phyloP scores from a whole-genome alignment of 2,113 vertebrate genomes.

The Sphaerodactylus townsendi region DNA sequence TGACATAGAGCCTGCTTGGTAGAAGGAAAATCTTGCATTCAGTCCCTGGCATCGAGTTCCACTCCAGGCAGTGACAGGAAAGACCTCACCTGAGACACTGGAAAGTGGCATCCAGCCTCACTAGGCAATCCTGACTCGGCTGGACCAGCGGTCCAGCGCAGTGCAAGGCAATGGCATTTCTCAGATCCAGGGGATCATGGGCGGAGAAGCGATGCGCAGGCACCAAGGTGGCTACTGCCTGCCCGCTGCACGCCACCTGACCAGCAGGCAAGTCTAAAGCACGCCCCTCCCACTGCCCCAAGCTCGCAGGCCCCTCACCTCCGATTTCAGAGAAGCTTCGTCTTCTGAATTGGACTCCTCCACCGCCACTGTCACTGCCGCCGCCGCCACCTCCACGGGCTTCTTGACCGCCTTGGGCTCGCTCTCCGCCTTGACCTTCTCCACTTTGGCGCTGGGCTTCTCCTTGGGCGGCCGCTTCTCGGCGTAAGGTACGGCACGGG shows the following conservation, averaged over 20 bases:
- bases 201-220: too few relatives aligned
- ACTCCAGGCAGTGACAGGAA: too few relatives aligned
- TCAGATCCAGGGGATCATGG: too few relatives aligned
- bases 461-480: conserved; percentile 94
- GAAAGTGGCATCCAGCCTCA: too few relatives aligned
- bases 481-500: conserved; percentile 84
- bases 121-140: too few relatives aligned
- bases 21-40: too few relatives aligned
- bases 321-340: conserved; percentile 93
- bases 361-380: neutral
- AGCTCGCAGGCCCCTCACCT: conserved; percentile 76
- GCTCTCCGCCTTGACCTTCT: conserved; percentile 85
- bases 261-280: neutral
- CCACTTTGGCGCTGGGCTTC: conserved; percentile 82
- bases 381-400: conserved; percentile 74
- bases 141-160: too few relatives aligned
- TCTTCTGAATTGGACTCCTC: conserved; percentile 97
- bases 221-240: too few relatives aligned
- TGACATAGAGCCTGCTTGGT: too few relatives aligned
- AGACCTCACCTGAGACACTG: too few relatives aligned
- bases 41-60: too few relatives aligned
- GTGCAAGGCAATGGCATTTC: too few relatives aligned
- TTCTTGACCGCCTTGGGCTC: conserved; percentile 91
- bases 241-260: neutral
- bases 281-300: neutral